Evolutionary conservation across 2,888 invertebrate genomes (phyloP), one percentile per base, ranked within the genome.

Genomic region (Epinotia demarniana): DNA sequence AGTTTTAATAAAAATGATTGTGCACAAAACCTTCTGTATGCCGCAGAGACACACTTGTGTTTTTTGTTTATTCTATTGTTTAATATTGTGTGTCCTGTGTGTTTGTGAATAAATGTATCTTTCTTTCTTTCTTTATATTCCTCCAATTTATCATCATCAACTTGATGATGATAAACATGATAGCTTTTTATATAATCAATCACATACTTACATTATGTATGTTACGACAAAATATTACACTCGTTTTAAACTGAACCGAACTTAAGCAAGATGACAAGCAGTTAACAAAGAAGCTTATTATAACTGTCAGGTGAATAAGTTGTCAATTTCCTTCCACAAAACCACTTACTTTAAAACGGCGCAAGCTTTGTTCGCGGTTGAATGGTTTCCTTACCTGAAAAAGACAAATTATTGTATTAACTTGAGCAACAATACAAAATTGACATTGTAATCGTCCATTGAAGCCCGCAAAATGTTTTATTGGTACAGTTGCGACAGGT

Each of bases 361-460:
- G 53, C 46, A 9, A 27, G 57, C 43, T 43, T 70, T 70, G 63
- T 74, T 64, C 49, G 57, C 63, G 9, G 33, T 23, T 57, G 63
- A 57, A 53, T 60, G n/a, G 16, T 60, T 60, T 75, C 43, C 64
- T 71, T 75, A 75, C 75, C 75, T 75, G 70, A 13, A 71, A 73
- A 62, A 75, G 70, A 71, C 60, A 75, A 75, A 71, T 71, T 60
- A 60, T 73, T 46, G 55, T 49, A 71, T 75, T 60, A 75, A 27
- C 33, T 64, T 60, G 46, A 60, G 58, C 53, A 49, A 66, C 58
- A 73, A 73, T 64, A 11, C 64, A 57, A 55, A 57, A 64, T 43
- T 39, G 63, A 62, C 70, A 18, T 49, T 46, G 27, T 57, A 64
- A 72, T 23, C n/a, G 19, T 64, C 19, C 57, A 69, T 69, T 69